phyloP scores from a whole-genome alignment of 2,797 vertebrate species.

The Phrynocephalus vlangalii region DNA sequence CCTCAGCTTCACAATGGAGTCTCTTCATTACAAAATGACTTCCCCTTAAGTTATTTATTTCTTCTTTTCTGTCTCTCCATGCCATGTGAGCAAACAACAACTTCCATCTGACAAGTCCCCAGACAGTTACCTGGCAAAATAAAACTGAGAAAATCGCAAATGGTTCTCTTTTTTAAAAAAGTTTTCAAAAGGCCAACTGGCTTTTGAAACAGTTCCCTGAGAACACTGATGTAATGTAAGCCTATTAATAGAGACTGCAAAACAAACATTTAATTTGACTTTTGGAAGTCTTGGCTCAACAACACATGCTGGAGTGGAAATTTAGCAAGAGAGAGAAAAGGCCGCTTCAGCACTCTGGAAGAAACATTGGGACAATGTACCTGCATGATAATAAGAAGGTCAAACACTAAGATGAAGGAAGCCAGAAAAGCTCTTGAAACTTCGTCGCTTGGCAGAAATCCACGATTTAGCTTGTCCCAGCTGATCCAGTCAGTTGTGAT shows the following conservation, averaged over 20 bases:
- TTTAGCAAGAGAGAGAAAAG: background rate
- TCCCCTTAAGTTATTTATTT: background rate
- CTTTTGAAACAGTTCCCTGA: slow-evolving; percentile 45
- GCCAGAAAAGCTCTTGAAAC: slow-evolving; percentile 97
- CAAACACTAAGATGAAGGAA: slow-evolving; percentile 98
- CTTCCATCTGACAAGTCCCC: slow-evolving; percentile 16
- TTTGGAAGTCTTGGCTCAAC: slow-evolving; percentile 30
- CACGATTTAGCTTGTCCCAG: slow-evolving; percentile 97
- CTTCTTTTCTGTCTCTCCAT: background rate
- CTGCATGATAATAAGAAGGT: slow-evolving; percentile 99
- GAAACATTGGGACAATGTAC: slow-evolving; percentile 75
- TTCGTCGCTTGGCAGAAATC: slow-evolving; percentile 97
- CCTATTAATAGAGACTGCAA: slow-evolving; percentile 13
- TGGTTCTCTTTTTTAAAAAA: too few relatives aligned
- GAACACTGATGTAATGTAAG: slow-evolving; percentile 21
- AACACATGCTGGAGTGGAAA: slow-evolving; percentile 36
- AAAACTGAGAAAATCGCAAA: slow-evolving; percentile 44
- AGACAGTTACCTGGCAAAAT: slow-evolving; percentile 26
- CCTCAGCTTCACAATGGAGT: slow-evolving; percentile 37
- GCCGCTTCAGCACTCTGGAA: slow-evolving; percentile 36
- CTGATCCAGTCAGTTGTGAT: slow-evolving; percentile 99
- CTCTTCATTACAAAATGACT: slow-evolving; percentile 52
- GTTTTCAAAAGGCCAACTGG: slow-evolving; percentile 8
- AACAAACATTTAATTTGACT: slow-evolving; percentile 34
- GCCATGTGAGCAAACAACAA: slow-evolving; percentile 36